Evolutionary conservation across 1,140 invertebrate species (phyloP).

Genomic region (Portunus trituberculatus): DNA sequence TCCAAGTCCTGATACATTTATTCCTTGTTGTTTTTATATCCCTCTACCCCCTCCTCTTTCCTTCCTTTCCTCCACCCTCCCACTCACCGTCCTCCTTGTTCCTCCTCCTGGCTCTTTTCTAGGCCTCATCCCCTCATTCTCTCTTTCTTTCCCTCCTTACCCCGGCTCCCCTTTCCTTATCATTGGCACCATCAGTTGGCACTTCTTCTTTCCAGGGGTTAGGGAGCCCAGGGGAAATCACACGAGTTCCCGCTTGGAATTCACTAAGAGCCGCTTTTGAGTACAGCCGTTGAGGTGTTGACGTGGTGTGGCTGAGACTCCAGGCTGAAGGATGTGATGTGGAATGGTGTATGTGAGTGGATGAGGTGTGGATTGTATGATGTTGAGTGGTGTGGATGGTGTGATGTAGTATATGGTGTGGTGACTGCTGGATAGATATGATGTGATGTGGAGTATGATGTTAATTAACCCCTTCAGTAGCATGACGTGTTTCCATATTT

Average conservation of each 20-base stretch:
- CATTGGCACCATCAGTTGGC: conserved; percentile 74
- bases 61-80: background rate
- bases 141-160: conserved; percentile 27
- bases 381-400: background rate
- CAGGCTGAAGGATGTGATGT: background rate
- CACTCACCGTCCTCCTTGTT: background rate
- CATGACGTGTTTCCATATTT: too few relatives aligned
- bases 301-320: background rate
- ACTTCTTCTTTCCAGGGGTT: conserved; percentile 69
- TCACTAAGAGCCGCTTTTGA: conserved; percentile 22
- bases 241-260: conserved; percentile 63
- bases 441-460: background rate
- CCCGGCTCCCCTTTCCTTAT: conserved; percentile 44
- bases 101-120: background rate
- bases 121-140: background rate
- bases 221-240: conserved; percentile 71
- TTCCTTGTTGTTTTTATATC: background rate
- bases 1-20: background rate
- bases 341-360: background rate
- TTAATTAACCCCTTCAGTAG: too few relatives aligned
- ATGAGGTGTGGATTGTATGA: background rate
- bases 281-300: background rate
- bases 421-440: background rate
- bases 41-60: background rate
- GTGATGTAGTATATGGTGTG: background rate